Conservation (phyloP, 1,140 invertebrate species). For the Leptoteleia sp. region DNA sequence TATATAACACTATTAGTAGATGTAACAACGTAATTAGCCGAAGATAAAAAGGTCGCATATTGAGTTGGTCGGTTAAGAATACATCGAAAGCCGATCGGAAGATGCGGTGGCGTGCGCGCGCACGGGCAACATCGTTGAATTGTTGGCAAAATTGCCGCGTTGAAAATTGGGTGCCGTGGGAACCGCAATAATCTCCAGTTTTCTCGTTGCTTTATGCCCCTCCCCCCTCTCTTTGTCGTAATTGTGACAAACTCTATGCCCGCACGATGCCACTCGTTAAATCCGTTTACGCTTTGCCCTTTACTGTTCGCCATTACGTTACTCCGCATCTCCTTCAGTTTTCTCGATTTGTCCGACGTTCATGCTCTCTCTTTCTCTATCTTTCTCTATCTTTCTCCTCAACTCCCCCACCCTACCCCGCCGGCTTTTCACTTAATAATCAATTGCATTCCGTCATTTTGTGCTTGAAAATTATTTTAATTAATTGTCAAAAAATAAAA, state of each 20-base stretch:
- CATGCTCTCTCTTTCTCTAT: neutral
- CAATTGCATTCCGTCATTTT: conserved; percentile 5
- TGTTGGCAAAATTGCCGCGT: conserved; percentile 48
- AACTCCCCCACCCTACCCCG: neutral
- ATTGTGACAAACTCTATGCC: conserved; percentile 56
- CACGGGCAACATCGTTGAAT: conserved; percentile 30
- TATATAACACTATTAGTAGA: no score
- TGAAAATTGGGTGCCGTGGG: conserved; percentile 42
- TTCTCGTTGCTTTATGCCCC: conserved; percentile 49
- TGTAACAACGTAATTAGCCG: no score
- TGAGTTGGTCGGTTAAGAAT: no score
- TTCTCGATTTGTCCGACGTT: conserved; percentile 55
- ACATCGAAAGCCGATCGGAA: conserved; percentile 1
- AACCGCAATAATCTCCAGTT: conserved; percentile 56
- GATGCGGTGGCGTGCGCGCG: neutral
- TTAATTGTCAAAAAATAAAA: no score
- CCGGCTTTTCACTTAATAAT: conserved; percentile 9
- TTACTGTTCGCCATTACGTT: conserved; percentile 54
- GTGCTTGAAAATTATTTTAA: neutral
- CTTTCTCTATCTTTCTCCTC: neutral
- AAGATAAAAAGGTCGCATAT: neutral
- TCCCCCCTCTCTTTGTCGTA: conserved; percentile 50
- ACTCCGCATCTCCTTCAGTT: conserved; percentile 36
- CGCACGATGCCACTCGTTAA: conserved; percentile 65
- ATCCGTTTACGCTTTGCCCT: conserved; percentile 67